Evolutionary conservation across 2,888 invertebrate species (phyloP), one percentile per base, ranked within the genome.

Genomic region (Yponomeuta cagnagella): DNA sequence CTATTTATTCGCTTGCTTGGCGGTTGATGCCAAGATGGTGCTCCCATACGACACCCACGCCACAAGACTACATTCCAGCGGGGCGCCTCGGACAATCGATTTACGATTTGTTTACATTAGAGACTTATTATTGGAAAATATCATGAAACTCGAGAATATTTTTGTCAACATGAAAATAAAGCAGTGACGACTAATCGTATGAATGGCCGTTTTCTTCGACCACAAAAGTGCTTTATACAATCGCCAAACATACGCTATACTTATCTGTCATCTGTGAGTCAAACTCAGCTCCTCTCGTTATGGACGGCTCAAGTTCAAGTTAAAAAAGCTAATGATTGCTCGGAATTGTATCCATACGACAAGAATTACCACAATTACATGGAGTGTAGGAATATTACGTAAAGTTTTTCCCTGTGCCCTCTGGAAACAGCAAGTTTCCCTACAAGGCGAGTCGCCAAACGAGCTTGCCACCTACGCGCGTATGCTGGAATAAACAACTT

Each of bases 361-460:
- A 23, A n/a, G 63, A 23, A 63, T 64, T 9, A 23, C 31, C 31
- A 64, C 64, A 23, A 23, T 4, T 64, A 30, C 2, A 43, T 10
- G 12, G 15, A 67, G 33, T 43, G 12, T 37, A n/a, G 68, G 71
- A 74, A 52, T 68, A 64, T 72, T 75, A 78, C 79, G 77, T 75
- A 75, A 76, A 76, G 78, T 80, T 84, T 85, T 43, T 82, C 82
- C 83, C 80, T 79, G 80, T 77, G 72, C 73, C 79, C 79, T 80
- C 72, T 72, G 72, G 73, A 72, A 64, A 68, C 65, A 81, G 71
- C 90, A 84, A 89, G 85, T 85, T 90, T 87, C 91, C 90, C 82
- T 90, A 90, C 76, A 91, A 82, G 90, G 91, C 80, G 83, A 77
- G 84, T 84, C 77, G 87, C 78, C 81, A 76, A 75, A 79, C 78